Conservation (phyloP, 2,113 vertebrate genomes). For the Gorsachius goisagi region DNA sequence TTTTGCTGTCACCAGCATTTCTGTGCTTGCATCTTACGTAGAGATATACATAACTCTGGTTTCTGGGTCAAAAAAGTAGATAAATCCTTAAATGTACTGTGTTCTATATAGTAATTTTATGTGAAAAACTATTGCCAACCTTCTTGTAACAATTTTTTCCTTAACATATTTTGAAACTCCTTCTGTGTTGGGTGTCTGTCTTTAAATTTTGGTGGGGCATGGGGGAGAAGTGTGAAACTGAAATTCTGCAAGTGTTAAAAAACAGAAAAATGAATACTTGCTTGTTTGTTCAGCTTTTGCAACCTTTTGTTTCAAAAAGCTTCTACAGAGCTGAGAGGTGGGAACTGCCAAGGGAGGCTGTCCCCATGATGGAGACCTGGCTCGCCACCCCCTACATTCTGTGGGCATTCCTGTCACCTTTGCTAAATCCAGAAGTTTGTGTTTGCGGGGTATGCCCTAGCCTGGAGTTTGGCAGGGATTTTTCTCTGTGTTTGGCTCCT, state of each 20-base stretch:
- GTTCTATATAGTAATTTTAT: background rate
- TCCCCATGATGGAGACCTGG: accelerated
- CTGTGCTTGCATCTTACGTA: background rate
- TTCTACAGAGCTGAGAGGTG: background rate
- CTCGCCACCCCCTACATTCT: accelerated
- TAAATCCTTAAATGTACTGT: background rate
- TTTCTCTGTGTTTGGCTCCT: background rate
- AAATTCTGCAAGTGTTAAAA: background rate
- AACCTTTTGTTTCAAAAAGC: background rate
- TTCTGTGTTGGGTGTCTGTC: background rate
- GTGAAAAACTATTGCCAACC: background rate
- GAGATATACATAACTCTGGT: background rate
- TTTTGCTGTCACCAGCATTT: background rate
- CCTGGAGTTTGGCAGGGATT: background rate
- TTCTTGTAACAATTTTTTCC: background rate
- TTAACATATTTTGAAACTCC: background rate
- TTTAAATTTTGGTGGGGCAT: background rate
- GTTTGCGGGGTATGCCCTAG: background rate
- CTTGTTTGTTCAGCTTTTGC: background rate
- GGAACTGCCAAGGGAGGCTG: background rate
- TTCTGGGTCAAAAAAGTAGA: background rate
- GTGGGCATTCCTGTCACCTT: background rate
- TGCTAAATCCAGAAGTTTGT: background rate
- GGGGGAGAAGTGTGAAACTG: background rate
- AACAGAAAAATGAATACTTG: background rate